Conservation (phyloP, 1,140 invertebrate species). For the Orchesella cincta region DNA sequence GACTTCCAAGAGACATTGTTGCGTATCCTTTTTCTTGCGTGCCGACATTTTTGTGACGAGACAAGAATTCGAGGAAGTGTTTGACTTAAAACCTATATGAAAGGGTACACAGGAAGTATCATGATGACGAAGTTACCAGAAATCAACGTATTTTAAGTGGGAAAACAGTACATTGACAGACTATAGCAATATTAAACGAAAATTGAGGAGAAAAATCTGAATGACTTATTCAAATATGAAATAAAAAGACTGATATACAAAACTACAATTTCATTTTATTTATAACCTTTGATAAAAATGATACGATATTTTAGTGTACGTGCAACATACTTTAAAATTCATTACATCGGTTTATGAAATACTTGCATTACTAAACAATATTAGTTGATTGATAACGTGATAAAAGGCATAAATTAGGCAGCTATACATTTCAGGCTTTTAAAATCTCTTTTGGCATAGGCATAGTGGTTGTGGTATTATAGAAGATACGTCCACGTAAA, state of each 20-base stretch:
- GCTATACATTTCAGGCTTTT: too few species aligned
- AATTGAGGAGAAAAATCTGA: too few species aligned
- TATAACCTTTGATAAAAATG: too few species aligned
- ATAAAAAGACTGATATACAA: neutral
- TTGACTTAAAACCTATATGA: conserved; percentile 61
- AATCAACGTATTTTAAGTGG: conserved; percentile 68
- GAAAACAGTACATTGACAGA: conserved; percentile 57
- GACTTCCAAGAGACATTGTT: conserved; percentile 61
- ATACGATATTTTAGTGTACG: too few species aligned
- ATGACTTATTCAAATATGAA: neutral
- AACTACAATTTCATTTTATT: neutral
- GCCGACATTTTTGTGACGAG: conserved; percentile 67
- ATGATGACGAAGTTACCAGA: conserved; percentile 64
- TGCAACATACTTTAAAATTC: too few species aligned
- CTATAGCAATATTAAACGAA: too few species aligned
- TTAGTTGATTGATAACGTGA: too few species aligned
- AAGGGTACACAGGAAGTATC: conserved; percentile 59
- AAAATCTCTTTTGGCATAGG: too few species aligned
- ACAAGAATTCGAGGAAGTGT: conserved; percentile 64
- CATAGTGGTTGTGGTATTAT: too few species aligned
- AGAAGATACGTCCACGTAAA: too few species aligned
- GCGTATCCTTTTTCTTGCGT: conserved; percentile 66
- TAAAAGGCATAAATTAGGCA: too few species aligned
- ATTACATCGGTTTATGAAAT: too few species aligned
- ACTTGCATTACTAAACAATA: neutral